phyloP scores from a whole-genome alignment of 2,113 vertebrate genomes.

The Craseonycteris thonglongyai region DNA sequence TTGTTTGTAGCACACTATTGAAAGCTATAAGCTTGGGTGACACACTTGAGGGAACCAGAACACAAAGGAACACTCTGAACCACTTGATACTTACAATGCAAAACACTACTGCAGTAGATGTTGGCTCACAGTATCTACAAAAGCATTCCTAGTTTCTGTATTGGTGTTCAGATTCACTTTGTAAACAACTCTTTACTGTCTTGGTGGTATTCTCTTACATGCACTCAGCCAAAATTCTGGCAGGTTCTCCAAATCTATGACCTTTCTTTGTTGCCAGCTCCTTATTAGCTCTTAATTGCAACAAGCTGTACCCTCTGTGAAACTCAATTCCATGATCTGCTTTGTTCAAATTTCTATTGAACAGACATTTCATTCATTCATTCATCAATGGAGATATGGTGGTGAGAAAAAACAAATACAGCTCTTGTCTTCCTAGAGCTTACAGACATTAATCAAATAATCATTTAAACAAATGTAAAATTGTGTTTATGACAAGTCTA shows the following conservation, averaged over 20 bases:
- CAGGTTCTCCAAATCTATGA: neutral
- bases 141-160: neutral
- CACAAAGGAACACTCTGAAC: neutral
- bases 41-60: neutral
- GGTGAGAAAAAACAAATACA: neutral
- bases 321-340: neutral
- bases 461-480: neutral
- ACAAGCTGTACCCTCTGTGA: neutral
- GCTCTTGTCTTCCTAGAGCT: neutral
- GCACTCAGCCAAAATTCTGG: neutral
- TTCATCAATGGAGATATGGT: neutral
- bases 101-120: accelerated
- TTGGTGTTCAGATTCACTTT: no score
- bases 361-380: neutral
- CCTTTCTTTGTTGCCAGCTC: neutral
- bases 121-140: neutral
- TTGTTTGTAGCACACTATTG: neutral
- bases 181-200: neutral
- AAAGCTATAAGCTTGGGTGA: neutral
- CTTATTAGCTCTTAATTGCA: neutral
- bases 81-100: accelerated
- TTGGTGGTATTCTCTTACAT: neutral
- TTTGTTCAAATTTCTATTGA: neutral
- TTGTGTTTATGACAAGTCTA: neutral
- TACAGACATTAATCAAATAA: neutral